A percentile compares a stretch with the other conserved stretches of the same genome.
Conservation (phyloP, 2,888 invertebrate species). For the Philopedon plagiatum region DNA sequence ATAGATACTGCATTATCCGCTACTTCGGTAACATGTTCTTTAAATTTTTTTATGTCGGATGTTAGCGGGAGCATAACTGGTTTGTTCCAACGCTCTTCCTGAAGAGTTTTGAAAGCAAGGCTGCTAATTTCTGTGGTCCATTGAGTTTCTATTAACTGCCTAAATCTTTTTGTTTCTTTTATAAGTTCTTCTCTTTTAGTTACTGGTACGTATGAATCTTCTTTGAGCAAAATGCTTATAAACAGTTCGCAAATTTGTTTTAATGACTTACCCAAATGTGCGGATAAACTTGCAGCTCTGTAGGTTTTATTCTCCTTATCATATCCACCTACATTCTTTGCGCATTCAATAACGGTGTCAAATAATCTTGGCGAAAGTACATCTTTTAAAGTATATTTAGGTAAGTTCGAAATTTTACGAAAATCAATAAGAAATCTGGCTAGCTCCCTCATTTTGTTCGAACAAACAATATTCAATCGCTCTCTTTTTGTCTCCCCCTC, state of each 20-base stretch:
- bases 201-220: conserved; percentile 9
- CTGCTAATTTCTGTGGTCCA: conserved; percentile 43
- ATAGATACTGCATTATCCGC: conserved; percentile 43
- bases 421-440: not conserved
- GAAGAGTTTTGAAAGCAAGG: conserved; percentile 27
- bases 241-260: conserved; percentile 36
- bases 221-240: conserved; percentile 33
- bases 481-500: too few relatives aligned
- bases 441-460: too few relatives aligned
- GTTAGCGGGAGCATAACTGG: not conserved
- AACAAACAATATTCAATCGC: too few relatives aligned
- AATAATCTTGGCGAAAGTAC: conserved; percentile 36
- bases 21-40: conserved; percentile 47
- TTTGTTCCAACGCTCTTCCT: not conserved
- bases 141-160: conserved; percentile 27
- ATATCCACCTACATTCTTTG: conserved; percentile 27
- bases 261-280: conserved; percentile 51
- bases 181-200: conserved; percentile 14
- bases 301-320: conserved; percentile 41
- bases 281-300: conserved; percentile 51
- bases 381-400: conserved; percentile 34
- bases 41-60: conserved; percentile 50
- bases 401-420: conserved; percentile 10
- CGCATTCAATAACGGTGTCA: conserved; percentile 50
- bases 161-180: conserved; percentile 29